A percentile compares a stretch with the other conserved stretches of the same genome.
These are phyloP conservation scores for Semotilus atromaculatus DNA, from an alignment of 2,797 vertebrate species.

Conservation along the genomic window DNA sequence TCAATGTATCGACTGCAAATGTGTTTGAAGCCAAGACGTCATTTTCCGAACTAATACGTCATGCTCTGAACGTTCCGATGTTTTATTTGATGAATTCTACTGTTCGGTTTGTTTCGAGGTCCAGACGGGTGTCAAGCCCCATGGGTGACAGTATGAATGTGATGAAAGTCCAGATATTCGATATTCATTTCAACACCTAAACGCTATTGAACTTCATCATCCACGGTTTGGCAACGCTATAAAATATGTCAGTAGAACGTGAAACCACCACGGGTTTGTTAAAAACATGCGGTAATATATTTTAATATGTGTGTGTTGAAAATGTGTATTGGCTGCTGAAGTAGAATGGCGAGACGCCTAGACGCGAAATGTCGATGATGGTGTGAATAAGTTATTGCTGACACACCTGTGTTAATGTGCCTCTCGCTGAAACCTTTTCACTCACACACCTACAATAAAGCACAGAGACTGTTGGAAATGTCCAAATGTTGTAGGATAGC, in stretches of 20 bases:
- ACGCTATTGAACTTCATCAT: conserved; percentile 5
- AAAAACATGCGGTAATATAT: background rate
- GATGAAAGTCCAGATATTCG: conserved; percentile 6
- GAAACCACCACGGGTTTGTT: background rate
- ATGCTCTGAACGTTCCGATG: background rate
- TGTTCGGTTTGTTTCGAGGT: background rate
- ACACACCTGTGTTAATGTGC: conserved; percentile 46
- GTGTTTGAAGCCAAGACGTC: conserved; percentile 29
- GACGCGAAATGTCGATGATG: conserved; percentile 42
- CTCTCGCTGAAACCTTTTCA: background rate
- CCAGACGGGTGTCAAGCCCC: background rate
- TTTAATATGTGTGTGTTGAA: background rate
- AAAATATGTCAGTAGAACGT: background rate
- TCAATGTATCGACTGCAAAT: conserved; percentile 19
- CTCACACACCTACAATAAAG: conserved; percentile 22
- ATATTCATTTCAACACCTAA: background rate
- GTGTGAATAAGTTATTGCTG: conserved; percentile 43
- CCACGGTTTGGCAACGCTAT: background rate
- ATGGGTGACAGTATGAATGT: background rate
- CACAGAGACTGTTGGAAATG: background rate
- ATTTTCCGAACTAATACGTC: conserved; percentile 35
- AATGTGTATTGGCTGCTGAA: conserved; percentile 20
- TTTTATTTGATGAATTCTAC: background rate
- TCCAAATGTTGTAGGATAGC: background rate
- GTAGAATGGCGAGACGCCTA: conserved; percentile 19